Evolutionary conservation across 2,888 invertebrate genomes (phyloP).

Genomic region (Caenorhabditis drosophilae): DNA sequence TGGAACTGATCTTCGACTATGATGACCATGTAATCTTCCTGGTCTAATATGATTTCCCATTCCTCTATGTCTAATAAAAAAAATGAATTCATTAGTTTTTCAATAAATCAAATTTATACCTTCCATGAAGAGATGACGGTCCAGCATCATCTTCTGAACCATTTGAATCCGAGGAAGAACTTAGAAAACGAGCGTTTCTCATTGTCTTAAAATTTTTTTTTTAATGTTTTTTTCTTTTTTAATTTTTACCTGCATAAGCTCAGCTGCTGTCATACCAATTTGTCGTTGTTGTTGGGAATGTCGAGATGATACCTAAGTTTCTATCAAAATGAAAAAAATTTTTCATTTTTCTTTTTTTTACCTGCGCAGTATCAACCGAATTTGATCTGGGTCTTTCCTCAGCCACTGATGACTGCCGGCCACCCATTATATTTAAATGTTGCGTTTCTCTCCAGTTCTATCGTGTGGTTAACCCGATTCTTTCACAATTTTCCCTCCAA

Average conservation of each 20-base stretch:
- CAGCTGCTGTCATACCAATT: conserved; percentile 45
- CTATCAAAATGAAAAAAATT: no score
- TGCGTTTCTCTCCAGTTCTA: no score
- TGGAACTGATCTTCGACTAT: conserved; percentile 43
- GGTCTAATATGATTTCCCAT: conserved; percentile 25
- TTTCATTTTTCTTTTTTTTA: no score
- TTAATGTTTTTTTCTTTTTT: not conserved
- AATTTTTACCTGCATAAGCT: conserved; percentile 34
- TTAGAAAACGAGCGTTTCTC: conserved; percentile 33
- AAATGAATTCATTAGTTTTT: not conserved
- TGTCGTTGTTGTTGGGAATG: conserved; percentile 10
- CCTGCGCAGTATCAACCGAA: conserved; percentile 48
- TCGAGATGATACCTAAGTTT: conserved; percentile 12
- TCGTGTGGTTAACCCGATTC: no score
- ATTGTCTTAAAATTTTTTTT: conserved; percentile 19
- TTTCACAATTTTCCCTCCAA: conserved; percentile 1
- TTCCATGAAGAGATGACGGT: conserved; percentile 17
- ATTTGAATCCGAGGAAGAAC: conserved; percentile 47
- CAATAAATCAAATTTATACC: conserved; percentile 5
- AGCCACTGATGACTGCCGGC: conserved; percentile 50
- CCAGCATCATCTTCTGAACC: conserved; percentile 42
- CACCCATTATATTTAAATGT: no score
- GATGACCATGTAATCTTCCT: conserved; percentile 39
- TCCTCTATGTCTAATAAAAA: conserved; percentile 1
- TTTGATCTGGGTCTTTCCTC: conserved; percentile 53